A percentile compares a stretch with the other conserved stretches of the same genome.
Conservation (phyloP, 1,140 invertebrate genomes). For the Probaryconus sp. region DNA sequence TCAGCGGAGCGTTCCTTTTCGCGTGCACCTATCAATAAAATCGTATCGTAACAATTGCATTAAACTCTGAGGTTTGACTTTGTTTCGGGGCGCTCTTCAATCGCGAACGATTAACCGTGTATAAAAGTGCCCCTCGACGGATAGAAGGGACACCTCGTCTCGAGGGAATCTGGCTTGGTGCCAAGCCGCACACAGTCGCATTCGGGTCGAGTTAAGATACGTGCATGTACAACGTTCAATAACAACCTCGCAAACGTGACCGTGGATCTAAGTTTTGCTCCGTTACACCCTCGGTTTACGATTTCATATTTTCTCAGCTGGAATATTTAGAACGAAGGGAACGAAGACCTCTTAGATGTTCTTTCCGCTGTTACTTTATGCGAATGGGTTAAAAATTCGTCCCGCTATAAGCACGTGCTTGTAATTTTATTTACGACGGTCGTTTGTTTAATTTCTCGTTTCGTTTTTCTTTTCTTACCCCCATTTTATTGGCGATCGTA, state of each 20-base stretch:
- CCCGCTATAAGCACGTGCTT: too few species aligned
- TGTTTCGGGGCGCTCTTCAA: conserved; percentile 13
- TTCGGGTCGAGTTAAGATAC: conserved; percentile 54
- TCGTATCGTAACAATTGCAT: too few species aligned
- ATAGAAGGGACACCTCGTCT: conserved; percentile 38
- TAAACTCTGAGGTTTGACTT: not conserved
- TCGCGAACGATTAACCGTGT: conserved; percentile 61
- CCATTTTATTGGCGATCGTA: too few species aligned
- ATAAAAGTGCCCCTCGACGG: conserved; percentile 32
- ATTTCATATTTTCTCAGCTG: not conserved
- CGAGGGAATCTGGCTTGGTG: conserved; percentile 56
- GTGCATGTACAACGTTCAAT: conserved; percentile 58
- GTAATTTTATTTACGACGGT: too few species aligned
- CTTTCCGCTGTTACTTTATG: too few species aligned
- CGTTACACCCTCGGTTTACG: not conserved
- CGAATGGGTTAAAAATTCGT: too few species aligned
- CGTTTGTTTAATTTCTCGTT: too few species aligned
- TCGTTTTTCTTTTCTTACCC: too few species aligned
- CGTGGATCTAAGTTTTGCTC: conserved; percentile 60
- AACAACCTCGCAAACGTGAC: conserved; percentile 66
- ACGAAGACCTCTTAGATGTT: too few species aligned
- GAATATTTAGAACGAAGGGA: too few species aligned
- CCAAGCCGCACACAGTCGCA: conserved; percentile 65
- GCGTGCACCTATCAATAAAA: not conserved
- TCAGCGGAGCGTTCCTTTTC: too few species aligned